phyloP scores from a whole-genome alignment of 2,888 invertebrate genomes.

The Teinopalpus imperialis region DNA sequence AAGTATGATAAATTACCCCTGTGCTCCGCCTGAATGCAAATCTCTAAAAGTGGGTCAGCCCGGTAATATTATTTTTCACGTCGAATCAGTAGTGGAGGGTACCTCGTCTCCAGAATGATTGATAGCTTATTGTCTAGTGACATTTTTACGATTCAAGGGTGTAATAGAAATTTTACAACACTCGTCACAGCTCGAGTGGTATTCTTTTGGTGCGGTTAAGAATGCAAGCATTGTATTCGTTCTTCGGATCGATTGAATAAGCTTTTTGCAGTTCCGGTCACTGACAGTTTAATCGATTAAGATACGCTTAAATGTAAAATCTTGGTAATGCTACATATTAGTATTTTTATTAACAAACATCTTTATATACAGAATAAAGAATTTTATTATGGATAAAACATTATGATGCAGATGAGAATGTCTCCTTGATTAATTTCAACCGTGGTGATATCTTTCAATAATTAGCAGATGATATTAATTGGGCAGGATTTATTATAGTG shows the following conservation, averaged over 20 bases:
- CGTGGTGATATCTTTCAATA: no score
- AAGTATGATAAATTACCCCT: constrained; percentile 71
- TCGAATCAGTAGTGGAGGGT: constrained; percentile 59
- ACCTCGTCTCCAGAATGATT: constrained; percentile 66
- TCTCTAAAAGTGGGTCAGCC: constrained; percentile 73
- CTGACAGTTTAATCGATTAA: constrained; percentile 61
- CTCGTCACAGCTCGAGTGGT: constrained; percentile 40
- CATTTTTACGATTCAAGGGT: constrained; percentile 38
- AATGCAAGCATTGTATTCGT: constrained; percentile 42
- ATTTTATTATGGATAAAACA: no score
- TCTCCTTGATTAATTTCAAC: no score
- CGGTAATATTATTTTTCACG: constrained; percentile 68
- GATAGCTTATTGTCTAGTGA: constrained; percentile 49
- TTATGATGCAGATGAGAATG: no score
- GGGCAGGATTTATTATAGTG: no score
- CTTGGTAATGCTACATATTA: no score
- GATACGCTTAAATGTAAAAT: neutral
- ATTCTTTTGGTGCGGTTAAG: constrained; percentile 54
- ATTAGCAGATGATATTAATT: no score
- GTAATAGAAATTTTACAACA: constrained; percentile 31
- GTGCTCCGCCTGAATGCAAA: constrained; percentile 72
- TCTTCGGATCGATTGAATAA: constrained; percentile 40
- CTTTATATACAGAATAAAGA: no score
- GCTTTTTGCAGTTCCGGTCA: constrained; percentile 72
- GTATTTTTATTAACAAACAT: no score